phyloP scores from a whole-genome alignment of 2,797 vertebrate genomes.

The Scleropages formosus region DNA sequence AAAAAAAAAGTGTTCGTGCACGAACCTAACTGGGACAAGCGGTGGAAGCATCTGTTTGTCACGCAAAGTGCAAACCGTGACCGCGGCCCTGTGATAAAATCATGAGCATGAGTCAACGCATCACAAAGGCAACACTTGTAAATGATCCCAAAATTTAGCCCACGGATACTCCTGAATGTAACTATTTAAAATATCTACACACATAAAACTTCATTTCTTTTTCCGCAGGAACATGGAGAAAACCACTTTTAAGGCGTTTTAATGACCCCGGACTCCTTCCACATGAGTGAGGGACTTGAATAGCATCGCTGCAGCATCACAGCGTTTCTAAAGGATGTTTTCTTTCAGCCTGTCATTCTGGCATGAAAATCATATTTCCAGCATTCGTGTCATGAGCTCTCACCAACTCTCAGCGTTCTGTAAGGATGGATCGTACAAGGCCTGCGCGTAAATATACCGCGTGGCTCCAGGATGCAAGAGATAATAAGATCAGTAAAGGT shows the following conservation, averaged over 20 bases:
- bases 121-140: no score
- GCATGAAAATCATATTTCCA: not conserved
- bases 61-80: no score
- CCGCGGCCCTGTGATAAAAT: no score
- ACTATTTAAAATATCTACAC: not conserved
- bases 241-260: not conserved
- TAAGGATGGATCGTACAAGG: not conserved
- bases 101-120: no score
- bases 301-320: not conserved
- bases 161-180: not conserved
- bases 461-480: no score
- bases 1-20: no score
- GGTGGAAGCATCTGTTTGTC: no score
- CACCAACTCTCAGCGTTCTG: slow-evolving; percentile 6
- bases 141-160: no score
- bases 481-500: no score
- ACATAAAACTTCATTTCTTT: not conserved
- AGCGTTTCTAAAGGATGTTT: not conserved
- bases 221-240: not conserved
- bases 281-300: not conserved
- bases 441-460: no score
- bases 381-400: not conserved
- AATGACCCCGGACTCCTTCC: slow-evolving; percentile 13
- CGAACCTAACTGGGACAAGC: no score
- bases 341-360: slow-evolving; percentile 3